A percentile compares a stretch with the other conserved stretches of the same genome.
Conservation (phyloP, 92 coral and sea anemone genomes). For the Phenganax stokvisi region DNA sequence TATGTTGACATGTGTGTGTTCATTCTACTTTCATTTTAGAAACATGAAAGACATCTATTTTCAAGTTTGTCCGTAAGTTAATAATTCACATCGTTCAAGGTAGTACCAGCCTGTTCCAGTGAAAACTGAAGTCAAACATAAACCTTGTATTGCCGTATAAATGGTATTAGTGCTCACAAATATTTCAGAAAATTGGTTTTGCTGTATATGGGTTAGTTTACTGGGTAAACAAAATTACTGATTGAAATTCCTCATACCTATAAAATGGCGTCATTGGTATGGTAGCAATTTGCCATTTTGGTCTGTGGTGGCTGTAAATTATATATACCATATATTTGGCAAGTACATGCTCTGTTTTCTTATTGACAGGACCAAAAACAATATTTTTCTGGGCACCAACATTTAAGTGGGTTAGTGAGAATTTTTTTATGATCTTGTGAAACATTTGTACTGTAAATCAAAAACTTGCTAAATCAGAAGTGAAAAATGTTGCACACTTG, state of each 20-base stretch:
- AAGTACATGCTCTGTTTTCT: neutral
- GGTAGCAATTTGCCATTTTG: neutral
- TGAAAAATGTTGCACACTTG: neutral
- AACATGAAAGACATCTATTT: neutral
- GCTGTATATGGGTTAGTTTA: too few species aligned
- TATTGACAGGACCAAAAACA: constrained; percentile 77
- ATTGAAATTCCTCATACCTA: too few species aligned
- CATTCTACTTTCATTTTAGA: neutral
- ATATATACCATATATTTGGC: neutral
- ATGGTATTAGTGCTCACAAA: too few species aligned
- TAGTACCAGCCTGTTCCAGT: too few species aligned
- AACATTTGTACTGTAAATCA: neutral
- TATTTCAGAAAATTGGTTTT: too few species aligned
- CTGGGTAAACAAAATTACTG: too few species aligned
- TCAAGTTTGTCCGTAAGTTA: neutral
- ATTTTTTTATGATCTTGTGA: neutral
- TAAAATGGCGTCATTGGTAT: neutral
- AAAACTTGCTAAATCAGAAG: neutral
- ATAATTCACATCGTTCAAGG: too few species aligned
- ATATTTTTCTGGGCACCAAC: constrained; percentile 99
- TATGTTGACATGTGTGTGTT: neutral
- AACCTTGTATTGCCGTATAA: too few species aligned
- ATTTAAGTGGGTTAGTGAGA: constrained; percentile 85
- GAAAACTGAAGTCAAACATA: too few species aligned
- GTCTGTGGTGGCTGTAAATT: neutral